Conservation (phyloP, 2,113 vertebrate genomes). For the Trematocara marginatum region DNA sequence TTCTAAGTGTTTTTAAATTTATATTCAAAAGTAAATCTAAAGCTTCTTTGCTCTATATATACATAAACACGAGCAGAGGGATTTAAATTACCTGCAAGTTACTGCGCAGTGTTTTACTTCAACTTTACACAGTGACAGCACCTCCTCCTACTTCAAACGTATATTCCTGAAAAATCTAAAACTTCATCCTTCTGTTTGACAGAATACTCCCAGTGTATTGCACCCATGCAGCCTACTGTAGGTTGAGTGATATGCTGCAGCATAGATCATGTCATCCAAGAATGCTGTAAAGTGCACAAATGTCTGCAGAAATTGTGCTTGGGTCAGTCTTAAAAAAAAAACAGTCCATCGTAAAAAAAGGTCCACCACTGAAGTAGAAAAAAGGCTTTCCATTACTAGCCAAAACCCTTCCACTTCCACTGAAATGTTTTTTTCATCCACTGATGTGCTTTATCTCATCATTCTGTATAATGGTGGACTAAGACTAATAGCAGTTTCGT, state of each 20-base stretch:
- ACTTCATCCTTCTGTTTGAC: neutral
- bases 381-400: constrained; percentile 29
- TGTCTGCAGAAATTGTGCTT: neutral
- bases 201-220: neutral
- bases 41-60: neutral
- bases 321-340: neutral
- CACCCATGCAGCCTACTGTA: neutral
- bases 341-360: neutral
- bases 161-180: neutral
- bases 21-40: neutral
- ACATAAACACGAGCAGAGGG: neutral
- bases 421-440: constrained; percentile 18
- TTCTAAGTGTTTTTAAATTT: neutral
- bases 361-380: neutral
- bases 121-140: neutral
- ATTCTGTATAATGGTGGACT: constrained; percentile 26
- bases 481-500: constrained; percentile 30
- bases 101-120: neutral
- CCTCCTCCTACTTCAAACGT: neutral
- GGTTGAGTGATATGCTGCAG: neutral
- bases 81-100: neutral
- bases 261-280: neutral
- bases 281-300: constrained; percentile 1
- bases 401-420: neutral
- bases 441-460: constrained; percentile 22